phyloP scores from a whole-genome alignment of 2,888 invertebrate species.

The Eulithis prunata region DNA sequence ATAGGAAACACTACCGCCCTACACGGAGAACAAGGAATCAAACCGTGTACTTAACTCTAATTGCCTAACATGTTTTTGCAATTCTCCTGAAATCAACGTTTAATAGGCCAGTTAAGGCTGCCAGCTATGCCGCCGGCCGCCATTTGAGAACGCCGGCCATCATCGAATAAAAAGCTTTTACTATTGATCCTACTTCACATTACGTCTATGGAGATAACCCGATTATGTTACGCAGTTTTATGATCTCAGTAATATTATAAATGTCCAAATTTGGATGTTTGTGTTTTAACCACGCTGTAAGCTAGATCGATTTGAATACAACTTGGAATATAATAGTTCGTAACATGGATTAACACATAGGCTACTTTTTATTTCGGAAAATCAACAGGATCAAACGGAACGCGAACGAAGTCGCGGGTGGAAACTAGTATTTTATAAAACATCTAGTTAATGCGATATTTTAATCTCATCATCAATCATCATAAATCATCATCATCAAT shows the following conservation, averaged over 20 bases:
- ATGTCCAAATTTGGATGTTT: no score
- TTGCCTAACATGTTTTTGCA: conserved; percentile 67
- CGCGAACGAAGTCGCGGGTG: no score
- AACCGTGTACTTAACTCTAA: conserved; percentile 67
- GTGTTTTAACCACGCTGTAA: no score
- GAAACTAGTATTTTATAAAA: not conserved
- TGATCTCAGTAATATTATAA: not conserved
- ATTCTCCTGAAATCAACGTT: conserved; percentile 62
- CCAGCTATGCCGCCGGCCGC: conserved; percentile 38
- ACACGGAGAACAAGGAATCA: conserved; percentile 62
- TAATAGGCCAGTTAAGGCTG: conserved; percentile 56
- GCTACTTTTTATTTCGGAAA: no score
- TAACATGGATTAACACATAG: no score
- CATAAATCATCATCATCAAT: no score
- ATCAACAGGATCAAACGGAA: no score
- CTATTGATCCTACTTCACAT: conserved; percentile 32
- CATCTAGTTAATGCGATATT: not conserved
- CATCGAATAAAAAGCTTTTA: conserved; percentile 40
- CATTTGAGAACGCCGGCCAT: conserved; percentile 40
- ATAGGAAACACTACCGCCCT: conserved; percentile 64
- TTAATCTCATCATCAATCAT: not conserved
- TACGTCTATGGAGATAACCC: conserved; percentile 16
- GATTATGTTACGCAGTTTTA: conserved; percentile 19
- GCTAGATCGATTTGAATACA: no score
- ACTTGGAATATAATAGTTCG: no score